phyloP scores from a whole-genome alignment of 2,113 vertebrate genomes.

The Spheniscus mendiculus region DNA sequence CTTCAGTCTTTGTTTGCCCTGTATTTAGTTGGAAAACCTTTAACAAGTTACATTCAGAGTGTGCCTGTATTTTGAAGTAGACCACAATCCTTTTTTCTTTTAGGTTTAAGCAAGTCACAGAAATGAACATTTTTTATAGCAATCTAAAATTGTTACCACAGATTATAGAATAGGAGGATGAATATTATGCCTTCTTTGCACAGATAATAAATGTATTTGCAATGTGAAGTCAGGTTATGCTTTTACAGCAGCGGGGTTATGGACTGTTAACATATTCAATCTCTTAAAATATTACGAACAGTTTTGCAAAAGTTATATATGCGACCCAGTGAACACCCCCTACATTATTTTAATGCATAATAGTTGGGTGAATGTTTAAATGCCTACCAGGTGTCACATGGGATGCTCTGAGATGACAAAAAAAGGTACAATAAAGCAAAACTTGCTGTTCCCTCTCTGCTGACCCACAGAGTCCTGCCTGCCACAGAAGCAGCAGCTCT shows the following conservation, averaged over 20 bases:
- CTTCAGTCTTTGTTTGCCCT: background rate
- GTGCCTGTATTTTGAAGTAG: background rate
- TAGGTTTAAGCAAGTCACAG: background rate
- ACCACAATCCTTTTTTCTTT: background rate
- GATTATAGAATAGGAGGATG: background rate
- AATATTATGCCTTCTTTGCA: background rate
- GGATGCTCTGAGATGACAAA: background rate
- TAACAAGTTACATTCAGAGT: background rate
- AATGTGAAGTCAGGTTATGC: background rate
- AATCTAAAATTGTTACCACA: background rate
- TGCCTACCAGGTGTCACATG: background rate
- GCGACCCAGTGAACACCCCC: accelerated
- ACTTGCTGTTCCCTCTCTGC: background rate
- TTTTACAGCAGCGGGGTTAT: background rate
- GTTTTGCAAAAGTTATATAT: background rate
- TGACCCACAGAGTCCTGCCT: background rate
- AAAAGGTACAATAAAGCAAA: background rate
- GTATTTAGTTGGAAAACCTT: background rate
- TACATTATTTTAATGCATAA: background rate
- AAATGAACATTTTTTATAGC: background rate
- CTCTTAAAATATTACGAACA: background rate
- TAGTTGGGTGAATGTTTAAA: background rate
- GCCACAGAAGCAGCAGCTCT: background rate
- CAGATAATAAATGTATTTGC: background rate
- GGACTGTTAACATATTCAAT: background rate